Conservation (phyloP, 2,888 invertebrate species). For the Eurytoma adleriae region DNA sequence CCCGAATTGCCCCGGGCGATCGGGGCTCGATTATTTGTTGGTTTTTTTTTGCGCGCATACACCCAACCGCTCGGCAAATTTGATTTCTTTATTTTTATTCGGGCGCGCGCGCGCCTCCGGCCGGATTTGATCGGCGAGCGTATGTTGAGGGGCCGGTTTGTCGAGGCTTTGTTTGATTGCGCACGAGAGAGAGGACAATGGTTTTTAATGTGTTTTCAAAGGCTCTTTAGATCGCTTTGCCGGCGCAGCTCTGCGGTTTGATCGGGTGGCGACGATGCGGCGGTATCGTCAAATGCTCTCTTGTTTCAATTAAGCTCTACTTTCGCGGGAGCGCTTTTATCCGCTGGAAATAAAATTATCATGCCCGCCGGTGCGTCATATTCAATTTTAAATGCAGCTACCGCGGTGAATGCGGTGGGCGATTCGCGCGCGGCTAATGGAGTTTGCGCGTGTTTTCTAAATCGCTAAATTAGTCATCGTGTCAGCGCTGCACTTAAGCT, state of each 20-base stretch:
- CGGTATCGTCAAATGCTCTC: background rate
- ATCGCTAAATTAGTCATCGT: background rate
- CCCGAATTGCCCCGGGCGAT: conserved; percentile 32
- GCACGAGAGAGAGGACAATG: conserved; percentile 34
- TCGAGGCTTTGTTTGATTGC: conserved; percentile 46
- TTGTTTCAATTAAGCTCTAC: background rate
- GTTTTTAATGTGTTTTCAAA: conserved; percentile 50
- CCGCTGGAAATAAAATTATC: too few species aligned
- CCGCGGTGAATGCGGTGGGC: too few species aligned
- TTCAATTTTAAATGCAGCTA: too few species aligned
- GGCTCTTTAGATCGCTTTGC: conserved; percentile 29
- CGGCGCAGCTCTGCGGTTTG: background rate
- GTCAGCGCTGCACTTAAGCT: background rate
- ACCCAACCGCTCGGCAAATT: conserved; percentile 41
- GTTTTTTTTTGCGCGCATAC: conserved; percentile 9
- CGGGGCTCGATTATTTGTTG: conserved; percentile 36
- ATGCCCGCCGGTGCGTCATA: too few species aligned
- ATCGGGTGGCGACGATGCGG: conserved; percentile 10
- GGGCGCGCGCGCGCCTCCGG: background rate
- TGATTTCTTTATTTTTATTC: conserved; percentile 56
- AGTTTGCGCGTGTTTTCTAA: background rate
- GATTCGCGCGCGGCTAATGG: too few species aligned
- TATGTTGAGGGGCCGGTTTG: background rate
- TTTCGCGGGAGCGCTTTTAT: background rate
- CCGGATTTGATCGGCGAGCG: conserved; percentile 32